phyloP scores from a whole-genome alignment of 2,797 vertebrate species.

The Erethizon dorsatum region DNA sequence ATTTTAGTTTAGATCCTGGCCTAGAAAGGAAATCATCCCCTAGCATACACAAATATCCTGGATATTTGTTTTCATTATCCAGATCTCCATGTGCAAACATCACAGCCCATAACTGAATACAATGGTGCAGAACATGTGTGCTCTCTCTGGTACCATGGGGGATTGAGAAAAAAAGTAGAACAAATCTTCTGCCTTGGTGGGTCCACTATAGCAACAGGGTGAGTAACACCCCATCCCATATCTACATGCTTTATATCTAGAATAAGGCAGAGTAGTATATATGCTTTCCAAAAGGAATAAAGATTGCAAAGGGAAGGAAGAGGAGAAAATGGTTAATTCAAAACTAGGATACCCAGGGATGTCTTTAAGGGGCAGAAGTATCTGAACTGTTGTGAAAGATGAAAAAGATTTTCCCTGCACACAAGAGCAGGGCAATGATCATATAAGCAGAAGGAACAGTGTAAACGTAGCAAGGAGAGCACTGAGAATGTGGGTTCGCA shows the following conservation, averaged over 20 bases:
- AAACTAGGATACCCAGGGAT: neutral
- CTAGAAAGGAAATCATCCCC: neutral
- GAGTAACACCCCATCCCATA: rapidly evolving
- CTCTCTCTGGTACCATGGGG: neutral
- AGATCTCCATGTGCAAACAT: neutral
- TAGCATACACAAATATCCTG: neutral
- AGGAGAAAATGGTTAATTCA: neutral
- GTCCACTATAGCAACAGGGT: neutral
- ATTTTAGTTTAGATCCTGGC: neutral
- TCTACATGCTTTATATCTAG: neutral
- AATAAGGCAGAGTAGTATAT: neutral
- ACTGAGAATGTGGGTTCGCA: rapidly evolving
- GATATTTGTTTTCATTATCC: conserved; percentile 8
- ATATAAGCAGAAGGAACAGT: neutral
- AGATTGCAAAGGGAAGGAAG: neutral
- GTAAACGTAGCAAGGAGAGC: neutral
- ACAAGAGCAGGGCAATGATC: neutral
- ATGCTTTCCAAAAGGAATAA: neutral
- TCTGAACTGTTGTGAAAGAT: neutral
- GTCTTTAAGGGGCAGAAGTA: neutral
- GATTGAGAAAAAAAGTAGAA: neutral
- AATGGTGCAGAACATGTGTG: neutral
- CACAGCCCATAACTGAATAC: neutral
- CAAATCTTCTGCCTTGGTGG: neutral
- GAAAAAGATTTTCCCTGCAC: neutral